Base-by-base conservation (phyloP, 2,113 vertebrate species). In the Paramisgurnus dabryanus region DNA sequence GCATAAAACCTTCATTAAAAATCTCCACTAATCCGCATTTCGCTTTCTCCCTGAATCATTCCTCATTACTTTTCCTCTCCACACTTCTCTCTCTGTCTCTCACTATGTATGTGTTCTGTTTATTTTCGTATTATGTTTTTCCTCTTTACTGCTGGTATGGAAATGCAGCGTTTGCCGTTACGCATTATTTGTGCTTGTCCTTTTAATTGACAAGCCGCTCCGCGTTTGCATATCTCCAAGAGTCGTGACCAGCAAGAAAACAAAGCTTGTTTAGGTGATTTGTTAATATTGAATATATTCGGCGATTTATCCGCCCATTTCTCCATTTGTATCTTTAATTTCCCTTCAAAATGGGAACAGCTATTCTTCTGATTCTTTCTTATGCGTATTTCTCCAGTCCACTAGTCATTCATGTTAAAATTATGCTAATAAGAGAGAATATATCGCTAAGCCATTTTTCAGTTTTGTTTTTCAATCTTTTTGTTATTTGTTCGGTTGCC, bases 111-210 rank as follows among this genome's bases (percentile, higher is more conserved):
- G 61, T 39, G 50, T 73, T 47, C 17, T 66, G 49, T 55, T 34
- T 67, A 45, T 57, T 55, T 43, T 47, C 57, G 13, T 77, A 50
- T 77, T 64, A 66, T 40, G 39, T n/a, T 50, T 83, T 80, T 77
- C 81, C 78, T 83, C 27, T 77, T 80, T 71, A 76, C 67, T 80
- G 76, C 82, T 40, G 70, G 84, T 90, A 88, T 90, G 88, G 88
- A 92, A 91, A 90, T 91, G 85, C 64, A 58, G 60, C 18, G 27
- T 87, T 85, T 75, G 91, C 90, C 88, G 88, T 85, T 90, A 89
- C 91, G 91, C 88, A 90, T 91, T 88, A 87, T 87, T 83, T 89
- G 88, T 55, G 75, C 61, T 53, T 84, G 83, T 85, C 81, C 27
- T 66, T 87, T 87, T 87, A 86, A 87, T 89, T 89, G 79, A 80